These are phyloP conservation scores for Halcyon senegalensis DNA, from an alignment of 2,113 vertebrate species.

Conservation along the genomic window DNA sequence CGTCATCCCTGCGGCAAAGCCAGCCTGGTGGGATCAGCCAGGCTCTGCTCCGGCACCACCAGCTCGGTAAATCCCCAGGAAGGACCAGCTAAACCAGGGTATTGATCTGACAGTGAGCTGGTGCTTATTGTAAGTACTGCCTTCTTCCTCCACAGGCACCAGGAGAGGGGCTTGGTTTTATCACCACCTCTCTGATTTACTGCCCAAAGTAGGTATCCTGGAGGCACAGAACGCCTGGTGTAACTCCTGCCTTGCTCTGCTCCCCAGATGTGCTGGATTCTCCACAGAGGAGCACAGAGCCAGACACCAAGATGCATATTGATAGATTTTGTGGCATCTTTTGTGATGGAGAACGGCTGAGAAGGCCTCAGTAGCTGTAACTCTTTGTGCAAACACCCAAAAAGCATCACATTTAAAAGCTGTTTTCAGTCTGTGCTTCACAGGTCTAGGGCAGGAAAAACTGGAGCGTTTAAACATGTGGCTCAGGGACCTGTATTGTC, in stretches of 20 bases:
- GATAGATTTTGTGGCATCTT: not conserved
- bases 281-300: not conserved
- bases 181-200: not conserved
- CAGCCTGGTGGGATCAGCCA: not conserved
- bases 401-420: not conserved
- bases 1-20: not conserved
- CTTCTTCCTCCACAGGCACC: not conserved
- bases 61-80: not conserved
- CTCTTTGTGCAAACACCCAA: not conserved
- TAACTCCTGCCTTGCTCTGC: not conserved
- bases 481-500: not conserved
- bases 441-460: not conserved
- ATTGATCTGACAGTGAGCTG: accelerated
- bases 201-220: not conserved
- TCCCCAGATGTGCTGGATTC: not conserved
- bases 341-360: not conserved
- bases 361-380: not conserved
- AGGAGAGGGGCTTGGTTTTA: not conserved
- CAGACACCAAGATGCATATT: not conserved
- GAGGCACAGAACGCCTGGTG: not conserved
- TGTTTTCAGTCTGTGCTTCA: not conserved
- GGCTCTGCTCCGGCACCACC: not conserved
- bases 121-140: not conserved
- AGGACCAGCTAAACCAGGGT: accelerated
- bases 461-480: not conserved